Percentiles rank a stretch among this genome's conserved stretches.
phyloP scores from a whole-genome alignment of 2,888 invertebrate species.

The Adelognathus sp. region DNA sequence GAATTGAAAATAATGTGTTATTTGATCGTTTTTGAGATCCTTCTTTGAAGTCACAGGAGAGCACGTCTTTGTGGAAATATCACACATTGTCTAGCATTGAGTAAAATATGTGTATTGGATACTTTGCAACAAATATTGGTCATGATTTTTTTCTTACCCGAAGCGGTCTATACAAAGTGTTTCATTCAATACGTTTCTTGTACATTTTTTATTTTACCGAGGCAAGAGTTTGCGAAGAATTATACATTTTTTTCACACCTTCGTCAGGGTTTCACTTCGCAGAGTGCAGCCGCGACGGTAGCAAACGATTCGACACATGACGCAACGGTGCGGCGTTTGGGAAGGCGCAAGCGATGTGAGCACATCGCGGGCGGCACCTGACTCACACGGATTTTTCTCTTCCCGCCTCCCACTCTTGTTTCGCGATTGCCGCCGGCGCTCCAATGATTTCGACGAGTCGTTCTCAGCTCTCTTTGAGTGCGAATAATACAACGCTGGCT shows the following conservation, averaged over 20 bases:
- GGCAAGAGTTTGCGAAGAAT: not conserved
- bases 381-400: conserved; percentile 33
- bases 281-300: not conserved
- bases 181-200: not conserved
- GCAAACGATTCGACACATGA: not conserved
- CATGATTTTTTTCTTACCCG: not conserved
- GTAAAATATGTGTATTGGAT: too few relatives aligned
- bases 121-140: too few relatives aligned
- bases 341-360: conserved; percentile 35
- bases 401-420: not conserved
- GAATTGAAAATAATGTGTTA: too few relatives aligned
- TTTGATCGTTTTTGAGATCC: too few relatives aligned
- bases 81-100: too few relatives aligned
- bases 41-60: too few relatives aligned
- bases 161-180: too few relatives aligned
- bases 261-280: not conserved
- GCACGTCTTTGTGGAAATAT: too few relatives aligned
- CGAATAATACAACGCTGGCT: conserved; percentile 33
- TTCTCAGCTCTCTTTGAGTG: conserved; percentile 38
- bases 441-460: conserved; percentile 26
- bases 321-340: conserved; percentile 3
- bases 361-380: conserved; percentile 44
- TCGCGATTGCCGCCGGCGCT: conserved; percentile 38
- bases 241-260: not conserved
- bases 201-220: not conserved